Evolutionary conservation across 2,113 vertebrate species (phyloP).

Genomic region (Oreochromis niloticus): DNA sequence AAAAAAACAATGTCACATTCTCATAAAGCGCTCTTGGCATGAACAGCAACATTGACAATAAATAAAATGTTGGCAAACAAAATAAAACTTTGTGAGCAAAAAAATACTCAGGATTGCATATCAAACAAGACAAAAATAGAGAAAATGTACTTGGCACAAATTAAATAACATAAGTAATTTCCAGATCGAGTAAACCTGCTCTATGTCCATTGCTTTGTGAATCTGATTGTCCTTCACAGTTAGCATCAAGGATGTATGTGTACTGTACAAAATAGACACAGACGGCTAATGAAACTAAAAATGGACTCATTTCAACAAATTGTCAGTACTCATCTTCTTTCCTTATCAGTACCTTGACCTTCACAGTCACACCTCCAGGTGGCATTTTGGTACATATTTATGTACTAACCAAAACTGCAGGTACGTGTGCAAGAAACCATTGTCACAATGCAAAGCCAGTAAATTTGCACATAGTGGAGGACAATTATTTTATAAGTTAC

Average conservation of each 20-base stretch:
- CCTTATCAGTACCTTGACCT: slow-evolving; percentile 57
- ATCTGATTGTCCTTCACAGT: slow-evolving; percentile 79
- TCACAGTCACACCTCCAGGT: slow-evolving; percentile 35
- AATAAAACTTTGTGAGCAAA: slow-evolving; percentile 61
- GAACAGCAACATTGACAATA: slow-evolving; percentile 76
- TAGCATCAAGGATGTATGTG: slow-evolving; percentile 51
- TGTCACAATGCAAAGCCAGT: slow-evolving; percentile 59
- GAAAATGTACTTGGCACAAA: slow-evolving; percentile 74
- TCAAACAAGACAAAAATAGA: slow-evolving; percentile 57
- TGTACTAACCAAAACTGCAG: slow-evolving; percentile 49
- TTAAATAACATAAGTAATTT: slow-evolving; percentile 59
- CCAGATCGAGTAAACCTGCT: slow-evolving; percentile 65
- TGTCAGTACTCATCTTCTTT: slow-evolving; percentile 36
- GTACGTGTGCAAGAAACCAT: slow-evolving; percentile 55
- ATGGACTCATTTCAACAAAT: slow-evolving; percentile 29
- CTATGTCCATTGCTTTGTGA: slow-evolving; percentile 64
- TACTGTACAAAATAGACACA: slow-evolving; percentile 61
- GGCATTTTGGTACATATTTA: slow-evolving; percentile 28
- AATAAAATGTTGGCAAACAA: slow-evolving; percentile 67
- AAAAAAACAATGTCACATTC: slow-evolving; percentile 70
- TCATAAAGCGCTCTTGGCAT: slow-evolving; percentile 69
- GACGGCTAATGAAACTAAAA: slow-evolving; percentile 48
- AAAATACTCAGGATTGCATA: slow-evolving; percentile 72
- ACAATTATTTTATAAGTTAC: slow-evolving; percentile 38
- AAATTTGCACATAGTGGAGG: slow-evolving; percentile 49